phyloP scores from a whole-genome alignment of 1,140 invertebrate genomes.

The Ephestia elutella region DNA sequence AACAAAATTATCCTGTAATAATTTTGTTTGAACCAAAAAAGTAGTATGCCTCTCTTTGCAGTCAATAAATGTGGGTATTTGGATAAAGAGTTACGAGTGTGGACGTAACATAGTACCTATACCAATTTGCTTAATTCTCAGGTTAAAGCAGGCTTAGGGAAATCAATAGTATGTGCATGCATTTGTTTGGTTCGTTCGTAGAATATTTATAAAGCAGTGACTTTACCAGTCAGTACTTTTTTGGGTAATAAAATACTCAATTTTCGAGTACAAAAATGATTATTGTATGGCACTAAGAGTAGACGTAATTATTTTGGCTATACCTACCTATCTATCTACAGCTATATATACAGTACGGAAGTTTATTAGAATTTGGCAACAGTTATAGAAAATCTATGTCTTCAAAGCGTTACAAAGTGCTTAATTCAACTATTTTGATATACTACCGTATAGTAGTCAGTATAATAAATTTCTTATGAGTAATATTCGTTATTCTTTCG shows the following conservation, averaged over 20 bases:
- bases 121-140: too few relatives aligned
- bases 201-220: neutral
- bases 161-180: neutral
- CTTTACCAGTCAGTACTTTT: neutral
- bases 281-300: slow-evolving; percentile 47
- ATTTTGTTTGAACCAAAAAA: too few relatives aligned
- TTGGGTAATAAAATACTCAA: slow-evolving; percentile 21
- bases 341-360: slow-evolving; percentile 49
- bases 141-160: too few relatives aligned
- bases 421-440: slow-evolving; percentile 8
- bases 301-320: slow-evolving; percentile 39
- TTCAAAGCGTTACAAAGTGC: slow-evolving; percentile 3
- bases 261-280: slow-evolving; percentile 45
- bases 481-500: neutral
- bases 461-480: neutral
- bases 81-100: too few relatives aligned
- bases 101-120: too few relatives aligned
- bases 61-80: too few relatives aligned
- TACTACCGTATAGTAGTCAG: neutral
- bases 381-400: slow-evolving; percentile 13
- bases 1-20: neutral
- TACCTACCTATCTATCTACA: slow-evolving; percentile 60
- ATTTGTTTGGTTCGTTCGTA: neutral
- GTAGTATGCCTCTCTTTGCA: too few relatives aligned
- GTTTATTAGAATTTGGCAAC: slow-evolving; percentile 50